phyloP scores from a whole-genome alignment of 2,113 vertebrate genomes.

The Caranx ignobilis region DNA sequence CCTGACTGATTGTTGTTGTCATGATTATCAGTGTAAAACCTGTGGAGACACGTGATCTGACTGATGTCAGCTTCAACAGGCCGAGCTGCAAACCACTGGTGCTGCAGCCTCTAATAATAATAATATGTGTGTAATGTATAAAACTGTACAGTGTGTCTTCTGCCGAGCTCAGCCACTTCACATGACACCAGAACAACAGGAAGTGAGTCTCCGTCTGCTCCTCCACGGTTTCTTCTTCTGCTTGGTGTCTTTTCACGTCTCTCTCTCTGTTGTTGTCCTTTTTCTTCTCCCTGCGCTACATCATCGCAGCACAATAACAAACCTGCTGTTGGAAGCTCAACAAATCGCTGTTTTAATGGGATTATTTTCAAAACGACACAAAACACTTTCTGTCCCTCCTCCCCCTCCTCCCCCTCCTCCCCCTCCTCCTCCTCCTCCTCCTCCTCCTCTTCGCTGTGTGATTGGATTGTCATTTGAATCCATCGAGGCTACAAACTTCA shows the following conservation, averaged over 20 bases:
- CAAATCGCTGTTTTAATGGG: constrained; percentile 78
- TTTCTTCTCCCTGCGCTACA: constrained; percentile 30
- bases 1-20: too few relatives aligned
- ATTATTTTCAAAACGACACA: constrained; percentile 69
- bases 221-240: too few relatives aligned
- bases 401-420: not conserved
- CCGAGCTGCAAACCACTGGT: too few relatives aligned
- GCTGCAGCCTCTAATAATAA: too few relatives aligned
- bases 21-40: too few relatives aligned
- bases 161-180: too few relatives aligned
- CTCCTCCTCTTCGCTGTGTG: constrained; percentile 4
- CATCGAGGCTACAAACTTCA: constrained; percentile 35
- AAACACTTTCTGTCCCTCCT: constrained; percentile 19
- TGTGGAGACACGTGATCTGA: too few relatives aligned
- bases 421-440: constrained; percentile 6
- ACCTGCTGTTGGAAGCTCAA: constrained; percentile 69
- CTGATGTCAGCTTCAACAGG: too few relatives aligned
- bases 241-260: constrained; percentile 9
- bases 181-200: too few relatives aligned
- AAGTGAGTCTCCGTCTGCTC: too few relatives aligned
- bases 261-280: constrained; percentile 19
- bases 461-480: constrained; percentile 68
- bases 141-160: too few relatives aligned
- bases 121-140: too few relatives aligned
- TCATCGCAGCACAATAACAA: constrained; percentile 65